phyloP scores from a whole-genome alignment of 2,888 invertebrate species.

The Chalcis sispes region DNA sequence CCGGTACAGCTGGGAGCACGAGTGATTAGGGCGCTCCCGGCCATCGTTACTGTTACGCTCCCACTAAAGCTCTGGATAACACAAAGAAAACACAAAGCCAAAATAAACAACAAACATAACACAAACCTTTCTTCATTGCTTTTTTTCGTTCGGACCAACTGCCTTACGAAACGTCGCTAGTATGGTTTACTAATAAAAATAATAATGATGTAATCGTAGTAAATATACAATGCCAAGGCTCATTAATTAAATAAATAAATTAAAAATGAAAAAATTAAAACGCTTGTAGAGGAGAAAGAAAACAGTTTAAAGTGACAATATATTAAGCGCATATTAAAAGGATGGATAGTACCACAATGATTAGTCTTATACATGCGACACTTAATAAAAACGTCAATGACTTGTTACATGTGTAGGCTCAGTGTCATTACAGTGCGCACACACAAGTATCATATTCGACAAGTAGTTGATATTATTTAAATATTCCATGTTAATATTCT shows the following conservation, averaged over 20 bases:
- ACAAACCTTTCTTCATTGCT: conserved; percentile 61
- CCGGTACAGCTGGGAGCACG: conserved; percentile 51
- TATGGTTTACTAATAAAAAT: conserved; percentile 18
- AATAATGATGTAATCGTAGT: conserved; percentile 22
- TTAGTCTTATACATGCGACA: conserved; percentile 56
- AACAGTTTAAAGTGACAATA: conserved; percentile 47
- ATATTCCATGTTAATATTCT: conserved; percentile 1
- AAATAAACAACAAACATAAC: conserved; percentile 75
- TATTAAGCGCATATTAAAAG: conserved; percentile 40
- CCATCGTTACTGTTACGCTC: conserved; percentile 76
- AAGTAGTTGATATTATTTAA: not conserved
- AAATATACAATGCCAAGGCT: conserved; percentile 39
- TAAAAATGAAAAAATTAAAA: conserved; percentile 46
- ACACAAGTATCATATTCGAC: conserved; percentile 24
- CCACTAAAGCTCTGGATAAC: conserved; percentile 76
- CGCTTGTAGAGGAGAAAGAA: conserved; percentile 49
- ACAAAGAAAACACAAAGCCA: conserved; percentile 77
- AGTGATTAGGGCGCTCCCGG: conserved; percentile 68
- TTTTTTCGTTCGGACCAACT: not conserved
- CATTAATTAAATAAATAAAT: conserved; percentile 13
- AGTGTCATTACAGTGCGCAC: conserved; percentile 34
- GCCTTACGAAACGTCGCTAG: conserved; percentile 10
- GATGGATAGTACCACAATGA: conserved; percentile 31
- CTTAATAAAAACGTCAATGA: conserved; percentile 46
- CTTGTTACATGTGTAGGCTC: conserved; percentile 35